Evolutionary conservation across 2,113 vertebrate species (phyloP), one percentile per base, ranked within the genome.

Genomic region (Sialia sialis): DNA sequence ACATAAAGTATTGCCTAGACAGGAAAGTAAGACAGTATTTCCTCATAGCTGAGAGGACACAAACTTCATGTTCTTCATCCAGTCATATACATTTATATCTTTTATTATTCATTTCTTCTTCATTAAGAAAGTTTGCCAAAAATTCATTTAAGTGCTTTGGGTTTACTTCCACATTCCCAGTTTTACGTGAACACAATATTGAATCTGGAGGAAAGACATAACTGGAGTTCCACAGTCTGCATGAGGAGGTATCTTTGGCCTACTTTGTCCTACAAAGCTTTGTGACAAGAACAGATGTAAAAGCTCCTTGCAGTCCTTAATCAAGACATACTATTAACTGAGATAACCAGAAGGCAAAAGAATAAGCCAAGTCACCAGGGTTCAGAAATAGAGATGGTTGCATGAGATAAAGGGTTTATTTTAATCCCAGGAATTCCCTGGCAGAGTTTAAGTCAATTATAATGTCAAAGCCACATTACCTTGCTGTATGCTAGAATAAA

Each of bases 201-300:
- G 84, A 88, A 70, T 86, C 72, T 60, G 60, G 67, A 78, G 60
- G 52, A 84, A 85, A 67, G 44, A 88, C 88, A 36, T 20, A 88
- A 89, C 70, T 79, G 64, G 52, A 67, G 52, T 80, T 70, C 49
- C 79, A 48, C 13, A 30, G 54, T 52, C 64, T 74, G 72, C 29
- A 86, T 22, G 59, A 74, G 74, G 72, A 92, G 46, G 74, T 87
- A 49, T 90, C 87, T 92, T 93, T 86, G 81, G 60, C 86, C 82
- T 93, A 69, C 54, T 94, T 94, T 89, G 81, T 66, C 63, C 86
- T 73, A 36, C 63, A 60, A 19, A 70, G 75, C 72, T 77, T 90
- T 94, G 55, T 74, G 56, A 86, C 81, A 87, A 86, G 72, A 87
- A 87, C 59, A 95, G 87, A 87, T 93, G 62, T 81, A 94, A 94